phyloP scores from a whole-genome alignment of 2,888 invertebrate species.

The Ormyrus thymus region DNA sequence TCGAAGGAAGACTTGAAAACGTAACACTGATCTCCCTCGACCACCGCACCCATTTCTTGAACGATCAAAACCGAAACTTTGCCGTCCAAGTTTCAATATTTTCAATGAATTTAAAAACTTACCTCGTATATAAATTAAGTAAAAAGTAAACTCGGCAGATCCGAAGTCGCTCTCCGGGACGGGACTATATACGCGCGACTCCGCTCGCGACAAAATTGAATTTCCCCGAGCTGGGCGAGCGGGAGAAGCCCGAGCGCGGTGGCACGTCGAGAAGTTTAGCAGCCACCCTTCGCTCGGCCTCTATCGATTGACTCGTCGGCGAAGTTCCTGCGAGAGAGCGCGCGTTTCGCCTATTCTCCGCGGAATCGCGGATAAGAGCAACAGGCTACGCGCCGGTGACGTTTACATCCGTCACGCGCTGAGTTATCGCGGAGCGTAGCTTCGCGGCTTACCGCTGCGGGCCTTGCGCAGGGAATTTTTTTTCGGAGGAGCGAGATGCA shows the following conservation, averaged over 20 bases:
- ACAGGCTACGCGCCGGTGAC: slow-evolving; percentile 1
- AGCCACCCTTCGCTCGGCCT: not conserved
- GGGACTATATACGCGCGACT: too few species aligned
- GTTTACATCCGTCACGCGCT: not conserved
- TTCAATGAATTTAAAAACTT: too few species aligned
- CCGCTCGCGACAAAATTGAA: slow-evolving; percentile 16
- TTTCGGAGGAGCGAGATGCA: too few species aligned
- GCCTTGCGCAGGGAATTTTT: too few species aligned
- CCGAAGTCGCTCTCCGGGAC: not conserved
- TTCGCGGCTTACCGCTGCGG: slow-evolving; percentile 14
- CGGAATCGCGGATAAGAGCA: not conserved
- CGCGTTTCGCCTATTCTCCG: too few species aligned
- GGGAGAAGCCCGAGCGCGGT: not conserved
- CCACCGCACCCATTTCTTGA: not conserved
- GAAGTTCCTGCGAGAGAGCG: not conserved
- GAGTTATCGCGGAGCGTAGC: slow-evolving; percentile 7
- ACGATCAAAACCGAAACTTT: too few species aligned
- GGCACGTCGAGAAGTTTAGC: slow-evolving; percentile 27
- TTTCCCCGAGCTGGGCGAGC: slow-evolving; percentile 18
- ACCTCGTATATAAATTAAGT: not conserved
- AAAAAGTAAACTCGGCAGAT: slow-evolving; percentile 21
- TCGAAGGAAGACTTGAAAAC: too few species aligned
- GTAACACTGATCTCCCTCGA: not conserved
- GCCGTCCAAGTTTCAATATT: too few species aligned
- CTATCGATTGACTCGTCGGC: not conserved